These are phyloP conservation scores for Temnothorax ravouxi DNA, from an alignment of 2,888 invertebrate species.

Conservation along the genomic window DNA sequence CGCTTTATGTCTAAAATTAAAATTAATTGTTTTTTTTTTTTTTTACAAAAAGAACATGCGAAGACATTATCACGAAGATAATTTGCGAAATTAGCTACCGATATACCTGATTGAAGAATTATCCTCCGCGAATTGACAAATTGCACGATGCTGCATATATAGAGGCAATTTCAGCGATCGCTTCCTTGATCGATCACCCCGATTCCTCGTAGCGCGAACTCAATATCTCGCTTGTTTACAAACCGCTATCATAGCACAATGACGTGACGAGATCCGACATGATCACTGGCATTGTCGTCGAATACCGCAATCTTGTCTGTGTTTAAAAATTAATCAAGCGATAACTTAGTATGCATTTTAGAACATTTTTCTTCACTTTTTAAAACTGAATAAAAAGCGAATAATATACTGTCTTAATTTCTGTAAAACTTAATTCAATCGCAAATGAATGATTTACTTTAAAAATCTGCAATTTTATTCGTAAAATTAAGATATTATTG, in stretches of 20 bases:
- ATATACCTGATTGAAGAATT: not conserved
- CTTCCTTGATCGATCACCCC: conserved; percentile 9
- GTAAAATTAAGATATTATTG: not conserved
- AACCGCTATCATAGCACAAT: not conserved
- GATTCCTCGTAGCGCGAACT: conserved; percentile 23
- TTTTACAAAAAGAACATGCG: not conserved
- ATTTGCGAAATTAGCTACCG: not conserved
- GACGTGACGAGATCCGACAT: not conserved
- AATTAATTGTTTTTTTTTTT: not conserved
- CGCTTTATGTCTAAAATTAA: not conserved
- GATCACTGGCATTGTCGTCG: conserved; percentile 12
- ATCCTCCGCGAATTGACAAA: conserved; percentile 2
- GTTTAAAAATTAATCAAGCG: conserved; percentile 7
- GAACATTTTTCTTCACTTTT: not conserved
- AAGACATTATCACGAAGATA: not conserved
- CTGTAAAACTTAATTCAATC: conserved; percentile 7
- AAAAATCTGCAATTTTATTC: not conserved
- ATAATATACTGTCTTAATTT: not conserved
- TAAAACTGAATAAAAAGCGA: not conserved
- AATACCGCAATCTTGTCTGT: not conserved
- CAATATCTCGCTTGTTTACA: conserved; percentile 26
- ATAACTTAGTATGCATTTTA: not conserved
- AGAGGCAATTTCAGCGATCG: conserved; percentile 5
- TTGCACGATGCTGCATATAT: not conserved
- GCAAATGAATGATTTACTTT: not conserved